Percentiles rank a stretch among this genome's conserved stretches.
phyloP scores from a whole-genome alignment of 2,888 invertebrate genomes.

The Amaurobius ferox region DNA sequence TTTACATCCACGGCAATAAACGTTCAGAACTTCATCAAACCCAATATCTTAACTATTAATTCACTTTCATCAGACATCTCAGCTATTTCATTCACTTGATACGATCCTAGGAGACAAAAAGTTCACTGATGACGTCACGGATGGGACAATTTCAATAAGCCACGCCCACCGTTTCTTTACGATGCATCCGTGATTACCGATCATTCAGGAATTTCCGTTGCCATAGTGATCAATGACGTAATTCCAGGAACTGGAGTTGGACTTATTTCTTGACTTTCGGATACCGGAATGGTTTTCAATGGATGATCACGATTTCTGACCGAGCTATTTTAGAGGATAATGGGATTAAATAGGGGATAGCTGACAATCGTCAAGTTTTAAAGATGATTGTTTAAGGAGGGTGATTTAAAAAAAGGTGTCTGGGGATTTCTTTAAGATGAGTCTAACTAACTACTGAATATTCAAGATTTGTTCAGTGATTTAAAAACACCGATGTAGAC shows the following conservation, averaged over 20 bases:
- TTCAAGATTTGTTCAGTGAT: too few species aligned
- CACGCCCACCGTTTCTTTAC: slow-evolving; percentile 41
- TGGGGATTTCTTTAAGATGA: too few species aligned
- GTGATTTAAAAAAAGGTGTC: too few species aligned
- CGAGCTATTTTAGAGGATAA: background rate
- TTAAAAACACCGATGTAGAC: too few species aligned
- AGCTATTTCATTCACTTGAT: background rate
- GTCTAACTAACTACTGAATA: too few species aligned
- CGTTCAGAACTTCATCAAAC: too few species aligned
- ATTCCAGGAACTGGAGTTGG: slow-evolving; percentile 6
- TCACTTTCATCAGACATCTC: background rate
- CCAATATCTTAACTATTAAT: too few species aligned
- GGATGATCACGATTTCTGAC: background rate
- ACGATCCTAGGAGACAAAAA: background rate
- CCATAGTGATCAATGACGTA: slow-evolving; percentile 53
- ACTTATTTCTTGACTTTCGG: slow-evolving; percentile 8
- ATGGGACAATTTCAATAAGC: slow-evolving; percentile 28
- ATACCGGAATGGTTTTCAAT: background rate
- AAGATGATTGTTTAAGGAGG: too few species aligned
- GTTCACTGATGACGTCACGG: slow-evolving; percentile 41
- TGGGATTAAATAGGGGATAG: background rate
- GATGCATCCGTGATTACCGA: slow-evolving; percentile 55
- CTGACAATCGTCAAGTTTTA: background rate
- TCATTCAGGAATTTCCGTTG: slow-evolving; percentile 55
- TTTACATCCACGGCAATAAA: too few species aligned